phyloP scores from a whole-genome alignment of 2,113 vertebrate genomes.

The Hemichromis elongatus region DNA sequence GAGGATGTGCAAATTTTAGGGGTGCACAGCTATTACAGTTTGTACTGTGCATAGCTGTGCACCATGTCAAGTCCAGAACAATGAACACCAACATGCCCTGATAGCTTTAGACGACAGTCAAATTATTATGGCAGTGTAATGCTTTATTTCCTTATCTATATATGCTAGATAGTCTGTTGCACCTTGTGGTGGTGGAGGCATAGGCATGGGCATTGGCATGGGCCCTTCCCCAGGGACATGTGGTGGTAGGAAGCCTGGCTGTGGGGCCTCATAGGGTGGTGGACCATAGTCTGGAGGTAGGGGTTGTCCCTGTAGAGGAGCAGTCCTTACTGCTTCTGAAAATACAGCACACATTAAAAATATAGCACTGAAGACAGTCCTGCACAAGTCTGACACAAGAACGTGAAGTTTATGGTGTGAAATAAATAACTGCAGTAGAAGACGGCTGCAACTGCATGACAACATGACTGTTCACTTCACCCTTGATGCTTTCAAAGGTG shows the following conservation, averaged over 20 bases:
- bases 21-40: neutral
- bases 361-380: neutral
- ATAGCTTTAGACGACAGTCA: neutral
- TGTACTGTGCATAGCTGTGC: neutral
- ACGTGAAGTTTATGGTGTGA: neutral
- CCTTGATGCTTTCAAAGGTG: neutral
- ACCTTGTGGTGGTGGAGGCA: constrained; percentile 74
- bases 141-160: neutral
- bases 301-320: constrained; percentile 78
- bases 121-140: neutral
- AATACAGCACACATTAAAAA: constrained; percentile 6
- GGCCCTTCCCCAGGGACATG: constrained; percentile 81
- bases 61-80: neutral
- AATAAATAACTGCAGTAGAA: neutral
- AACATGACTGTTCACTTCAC: neutral
- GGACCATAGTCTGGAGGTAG: constrained; percentile 87
- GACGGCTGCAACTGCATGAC: neutral
- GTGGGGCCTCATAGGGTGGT: constrained; percentile 85
- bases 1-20: too few species aligned
- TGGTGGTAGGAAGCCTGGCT: constrained; percentile 83
- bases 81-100: neutral
- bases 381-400: neutral
- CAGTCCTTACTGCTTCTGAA: constrained; percentile 70
- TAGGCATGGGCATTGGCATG: constrained; percentile 69
- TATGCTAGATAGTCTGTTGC: constrained; percentile 10